These are phyloP conservation scores for Calyptomena viridis DNA, from an alignment of 2,113 vertebrate genomes.

Conservation along the genomic window DNA sequence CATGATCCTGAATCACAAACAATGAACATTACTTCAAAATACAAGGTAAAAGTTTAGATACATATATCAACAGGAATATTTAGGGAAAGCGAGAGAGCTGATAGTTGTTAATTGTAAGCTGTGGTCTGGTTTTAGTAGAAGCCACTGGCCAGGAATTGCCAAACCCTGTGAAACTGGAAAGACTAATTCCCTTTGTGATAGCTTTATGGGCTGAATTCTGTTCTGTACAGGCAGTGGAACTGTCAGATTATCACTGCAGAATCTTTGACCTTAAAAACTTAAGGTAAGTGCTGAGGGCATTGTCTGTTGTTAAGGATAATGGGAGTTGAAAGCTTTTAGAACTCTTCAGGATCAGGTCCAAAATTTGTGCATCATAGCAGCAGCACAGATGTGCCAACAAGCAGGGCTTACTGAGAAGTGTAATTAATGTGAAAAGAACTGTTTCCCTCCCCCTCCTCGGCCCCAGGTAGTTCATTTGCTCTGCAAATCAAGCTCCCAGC, in stretches of 20 bases:
- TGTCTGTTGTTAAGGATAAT: background rate
- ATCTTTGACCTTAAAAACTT: conserved; percentile 32
- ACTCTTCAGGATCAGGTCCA: conserved; percentile 22
- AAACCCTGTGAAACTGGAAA: background rate
- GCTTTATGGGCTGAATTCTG: background rate
- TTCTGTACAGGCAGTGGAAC: background rate
- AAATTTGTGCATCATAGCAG: conserved; percentile 2
- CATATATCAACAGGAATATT: background rate
- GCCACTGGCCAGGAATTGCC: background rate
- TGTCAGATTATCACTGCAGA: background rate
- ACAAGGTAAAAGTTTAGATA: background rate
- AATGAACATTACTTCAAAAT: background rate
- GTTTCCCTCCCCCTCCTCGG: conserved; percentile 65
- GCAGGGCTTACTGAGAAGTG: background rate
- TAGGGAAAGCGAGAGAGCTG: background rate
- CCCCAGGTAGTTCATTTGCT: conserved; percentile 68
- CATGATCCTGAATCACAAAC: background rate
- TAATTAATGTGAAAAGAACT: conserved; percentile 68
- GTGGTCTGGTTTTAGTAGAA: background rate
- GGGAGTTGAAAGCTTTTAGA: conserved; percentile 53
- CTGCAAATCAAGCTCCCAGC: conserved; percentile 60
- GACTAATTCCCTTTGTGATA: background rate
- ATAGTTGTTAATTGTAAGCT: background rate
- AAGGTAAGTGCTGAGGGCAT: background rate
- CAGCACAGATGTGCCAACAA: conserved; percentile 18